A percentile compares a stretch with the other conserved stretches of the same genome.
Evolutionary conservation across 1,140 invertebrate genomes (phyloP).

Genomic region (Drosophila kepulauana): DNA sequence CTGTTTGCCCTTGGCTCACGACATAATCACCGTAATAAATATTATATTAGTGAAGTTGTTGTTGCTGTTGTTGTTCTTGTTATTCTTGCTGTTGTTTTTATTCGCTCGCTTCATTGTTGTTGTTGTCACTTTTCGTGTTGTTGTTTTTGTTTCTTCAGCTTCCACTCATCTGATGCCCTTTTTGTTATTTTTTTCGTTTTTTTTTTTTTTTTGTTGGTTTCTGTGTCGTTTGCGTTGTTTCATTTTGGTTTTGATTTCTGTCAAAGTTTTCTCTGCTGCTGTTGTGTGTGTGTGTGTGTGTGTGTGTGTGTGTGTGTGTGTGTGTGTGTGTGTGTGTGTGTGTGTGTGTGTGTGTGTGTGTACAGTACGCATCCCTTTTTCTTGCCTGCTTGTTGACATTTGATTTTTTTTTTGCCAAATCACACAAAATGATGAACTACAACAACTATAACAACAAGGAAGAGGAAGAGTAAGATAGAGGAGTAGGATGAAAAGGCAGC

Average conservation of each 20-base stretch:
- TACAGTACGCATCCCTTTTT: constrained; percentile 24
- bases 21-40: constrained; percentile 70
- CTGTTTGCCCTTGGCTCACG: constrained; percentile 52
- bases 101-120: not conserved
- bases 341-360: no score
- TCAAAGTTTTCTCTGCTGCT: constrained; percentile 2
- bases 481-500: not conserved
- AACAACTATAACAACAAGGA: not conserved
- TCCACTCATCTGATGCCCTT: constrained; percentile 8
- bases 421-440: constrained; percentile 12
- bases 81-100: constrained; percentile 23
- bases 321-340: not conserved
- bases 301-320: not conserved
- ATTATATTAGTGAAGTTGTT: constrained; percentile 66
- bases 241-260: constrained; percentile 16
- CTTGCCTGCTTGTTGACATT: constrained; percentile 37
- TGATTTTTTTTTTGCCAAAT: constrained; percentile 38
- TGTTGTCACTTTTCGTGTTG: constrained; percentile 3
- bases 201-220: constrained; percentile 8
- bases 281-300: not conserved
- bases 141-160: constrained; percentile 5
- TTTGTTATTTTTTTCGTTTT: constrained; percentile 10
- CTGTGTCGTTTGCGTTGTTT: constrained; percentile 7
- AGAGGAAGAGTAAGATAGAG: not conserved
- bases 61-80: constrained; percentile 2